These are phyloP conservation scores for Caenorhabditis drosophilae DNA, from an alignment of 2,888 invertebrate genomes.

Conservation along the genomic window DNA sequence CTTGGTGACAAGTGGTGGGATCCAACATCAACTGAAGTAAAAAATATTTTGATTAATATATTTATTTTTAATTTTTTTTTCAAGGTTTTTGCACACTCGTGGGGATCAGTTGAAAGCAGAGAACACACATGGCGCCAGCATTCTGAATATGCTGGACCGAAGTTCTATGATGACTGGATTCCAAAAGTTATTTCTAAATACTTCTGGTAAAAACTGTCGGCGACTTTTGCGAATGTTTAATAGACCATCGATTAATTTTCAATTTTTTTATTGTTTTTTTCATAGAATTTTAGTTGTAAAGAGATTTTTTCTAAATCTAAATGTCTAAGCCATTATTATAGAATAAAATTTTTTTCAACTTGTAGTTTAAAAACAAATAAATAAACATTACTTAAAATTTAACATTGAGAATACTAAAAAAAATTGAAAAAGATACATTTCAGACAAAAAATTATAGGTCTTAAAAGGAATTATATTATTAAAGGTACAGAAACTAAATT, in stretches of 20 bases:
- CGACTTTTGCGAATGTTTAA: slow-evolving; percentile 3
- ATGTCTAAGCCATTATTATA: no score
- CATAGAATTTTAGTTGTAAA: neutral
- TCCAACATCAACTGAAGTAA: slow-evolving; percentile 52
- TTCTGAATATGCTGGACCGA: slow-evolving; percentile 63
- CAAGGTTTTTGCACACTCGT: slow-evolving; percentile 61
- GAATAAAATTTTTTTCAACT: neutral
- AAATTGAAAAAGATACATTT: neutral
- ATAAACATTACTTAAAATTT: neutral
- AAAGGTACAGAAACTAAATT: no score
- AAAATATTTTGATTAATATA: neutral
- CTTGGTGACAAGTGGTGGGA: slow-evolving; percentile 68
- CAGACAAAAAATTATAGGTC: no score
- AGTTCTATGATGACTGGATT: slow-evolving; percentile 66
- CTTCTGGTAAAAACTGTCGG: slow-evolving; percentile 50
- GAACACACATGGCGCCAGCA: slow-evolving; percentile 61
- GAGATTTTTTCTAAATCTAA: no score
- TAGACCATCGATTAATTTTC: slow-evolving; percentile 11
- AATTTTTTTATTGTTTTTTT: slow-evolving; percentile 13
- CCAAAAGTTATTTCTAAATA: slow-evolving; percentile 55
- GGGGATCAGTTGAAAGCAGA: slow-evolving; percentile 22
- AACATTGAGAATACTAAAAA: neutral
- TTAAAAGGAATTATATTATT: neutral
- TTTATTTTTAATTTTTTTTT: slow-evolving; percentile 4
- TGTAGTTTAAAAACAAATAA: neutral